Percentiles rank a stretch among this genome's conserved stretches.
phyloP scores from a whole-genome alignment of 2,888 invertebrate species.

The Endotricha flammealis region DNA sequence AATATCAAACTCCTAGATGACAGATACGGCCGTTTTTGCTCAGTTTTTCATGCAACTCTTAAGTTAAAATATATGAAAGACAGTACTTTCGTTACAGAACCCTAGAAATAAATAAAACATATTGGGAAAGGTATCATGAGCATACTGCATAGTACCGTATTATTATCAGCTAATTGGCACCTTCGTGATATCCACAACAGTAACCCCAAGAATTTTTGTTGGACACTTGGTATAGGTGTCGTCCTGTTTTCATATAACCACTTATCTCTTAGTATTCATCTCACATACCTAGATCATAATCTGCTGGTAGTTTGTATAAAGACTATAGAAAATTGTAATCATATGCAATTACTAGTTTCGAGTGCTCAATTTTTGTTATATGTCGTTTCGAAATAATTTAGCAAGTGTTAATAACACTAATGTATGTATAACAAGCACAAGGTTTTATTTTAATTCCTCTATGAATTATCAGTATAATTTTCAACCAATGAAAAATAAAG shows the following conservation, averaged over 20 bases:
- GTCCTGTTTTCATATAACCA: constrained; percentile 1
- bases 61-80: too few relatives aligned
- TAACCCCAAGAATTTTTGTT: constrained; percentile 8
- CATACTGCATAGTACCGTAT: constrained; percentile 7
- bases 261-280: constrained; percentile 11
- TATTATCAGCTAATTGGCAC: constrained; percentile 11
- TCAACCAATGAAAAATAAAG: too few relatives aligned
- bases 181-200: constrained; percentile 7
- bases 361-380: too few relatives aligned
- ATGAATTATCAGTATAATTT: too few relatives aligned
- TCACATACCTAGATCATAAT: constrained; percentile 10
- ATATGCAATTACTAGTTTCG: constrained; percentile 9
- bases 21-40: too few relatives aligned
- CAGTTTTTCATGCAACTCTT: not conserved
- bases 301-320: constrained; percentile 6
- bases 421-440: too few relatives aligned
- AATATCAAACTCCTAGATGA: too few relatives aligned
- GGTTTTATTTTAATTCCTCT: too few relatives aligned
- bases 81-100: too few relatives aligned
- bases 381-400: too few relatives aligned
- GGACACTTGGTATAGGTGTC: constrained; percentile 3
- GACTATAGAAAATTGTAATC: constrained; percentile 1
- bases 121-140: constrained; percentile 5
- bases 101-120: too few relatives aligned
- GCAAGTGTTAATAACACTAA: too few relatives aligned